These are phyloP conservation scores for Aix galericulata DNA, from an alignment of 2,113 vertebrate species.

Conservation along the genomic window DNA sequence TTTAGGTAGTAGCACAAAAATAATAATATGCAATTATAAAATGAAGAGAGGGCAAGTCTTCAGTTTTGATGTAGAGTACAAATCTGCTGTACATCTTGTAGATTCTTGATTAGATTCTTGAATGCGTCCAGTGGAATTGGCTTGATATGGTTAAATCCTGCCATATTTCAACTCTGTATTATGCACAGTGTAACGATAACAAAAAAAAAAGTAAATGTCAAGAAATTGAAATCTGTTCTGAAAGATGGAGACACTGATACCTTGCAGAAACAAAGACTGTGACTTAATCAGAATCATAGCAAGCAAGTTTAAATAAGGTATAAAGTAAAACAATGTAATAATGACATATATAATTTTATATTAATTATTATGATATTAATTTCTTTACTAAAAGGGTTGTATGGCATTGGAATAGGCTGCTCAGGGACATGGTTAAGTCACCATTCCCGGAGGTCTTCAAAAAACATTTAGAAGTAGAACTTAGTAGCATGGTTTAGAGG, in stretches of 20 bases:
- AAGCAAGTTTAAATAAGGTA: neutral
- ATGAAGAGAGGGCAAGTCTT: neutral
- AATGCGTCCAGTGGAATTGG: neutral
- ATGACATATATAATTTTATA: neutral
- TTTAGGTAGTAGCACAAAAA: neutral
- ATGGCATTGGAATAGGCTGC: too few relatives aligned
- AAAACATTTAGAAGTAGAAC: too few relatives aligned
- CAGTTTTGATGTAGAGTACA: neutral
- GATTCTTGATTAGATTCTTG: neutral
- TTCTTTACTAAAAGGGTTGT: too few relatives aligned
- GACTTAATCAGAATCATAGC: neutral
- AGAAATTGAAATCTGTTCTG: neutral
- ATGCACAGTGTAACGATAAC: neutral
- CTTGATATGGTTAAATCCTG: neutral
- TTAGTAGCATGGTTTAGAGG: too few relatives aligned
- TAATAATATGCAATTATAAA: neutral
- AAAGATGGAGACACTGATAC: neutral
- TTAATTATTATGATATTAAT: too few relatives aligned
- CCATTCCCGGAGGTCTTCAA: too few relatives aligned
- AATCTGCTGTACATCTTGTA: neutral
- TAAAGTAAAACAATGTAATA: neutral
- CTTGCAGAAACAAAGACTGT: neutral
- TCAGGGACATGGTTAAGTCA: too few relatives aligned
- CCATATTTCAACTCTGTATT: neutral
- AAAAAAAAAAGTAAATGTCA: neutral